Conservation (phyloP, 2,797 vertebrate genomes). For the Tapirus indicus region DNA sequence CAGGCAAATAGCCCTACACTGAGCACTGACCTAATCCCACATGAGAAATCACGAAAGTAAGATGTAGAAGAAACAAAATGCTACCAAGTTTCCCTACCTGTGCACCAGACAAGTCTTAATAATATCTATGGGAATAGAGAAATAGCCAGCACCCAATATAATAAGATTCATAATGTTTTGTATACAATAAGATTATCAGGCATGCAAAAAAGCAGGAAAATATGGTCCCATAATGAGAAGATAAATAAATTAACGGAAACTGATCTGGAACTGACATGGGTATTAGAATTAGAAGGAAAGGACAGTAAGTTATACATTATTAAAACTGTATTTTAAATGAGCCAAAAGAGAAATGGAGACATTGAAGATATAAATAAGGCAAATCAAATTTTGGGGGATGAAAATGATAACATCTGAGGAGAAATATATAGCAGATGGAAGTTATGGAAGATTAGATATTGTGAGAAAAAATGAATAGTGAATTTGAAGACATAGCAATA, state of each 20-base stretch:
- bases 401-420: not conserved
- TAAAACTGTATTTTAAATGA: not conserved
- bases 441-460: not conserved
- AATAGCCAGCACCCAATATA: not conserved
- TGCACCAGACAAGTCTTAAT: not conserved
- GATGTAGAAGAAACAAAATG: not conserved
- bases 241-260: not conserved
- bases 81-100: not conserved
- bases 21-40: not conserved
- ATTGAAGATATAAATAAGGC: not conserved
- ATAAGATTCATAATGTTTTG: not conserved
- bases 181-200: not conserved
- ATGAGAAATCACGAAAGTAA: not conserved
- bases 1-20: not conserved
- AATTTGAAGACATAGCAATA: not conserved
- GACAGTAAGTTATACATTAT: not conserved
- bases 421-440: not conserved
- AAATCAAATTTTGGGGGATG: not conserved
- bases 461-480: not conserved
- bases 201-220: not conserved
- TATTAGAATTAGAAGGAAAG: not conserved
- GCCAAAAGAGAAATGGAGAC: not conserved
- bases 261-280: not conserved
- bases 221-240: not conserved
- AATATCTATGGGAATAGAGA: not conserved